Evolutionary conservation across 2,797 vertebrate species (phyloP).

Genomic region (Acipenser transmontanus): DNA sequence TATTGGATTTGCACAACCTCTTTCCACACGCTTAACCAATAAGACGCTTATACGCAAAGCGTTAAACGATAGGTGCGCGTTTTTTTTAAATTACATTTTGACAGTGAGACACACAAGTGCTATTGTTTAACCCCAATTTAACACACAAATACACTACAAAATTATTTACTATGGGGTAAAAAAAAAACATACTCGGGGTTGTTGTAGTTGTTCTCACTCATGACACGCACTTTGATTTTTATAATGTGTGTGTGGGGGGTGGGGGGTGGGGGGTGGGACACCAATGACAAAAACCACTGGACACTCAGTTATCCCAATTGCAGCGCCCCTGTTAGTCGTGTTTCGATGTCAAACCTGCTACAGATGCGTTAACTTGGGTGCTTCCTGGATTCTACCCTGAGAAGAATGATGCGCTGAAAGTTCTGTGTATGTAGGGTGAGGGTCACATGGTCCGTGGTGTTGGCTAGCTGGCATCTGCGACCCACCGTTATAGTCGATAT

Average conservation of each 20-base stretch:
- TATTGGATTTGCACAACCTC: no score
- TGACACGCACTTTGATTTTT: slow-evolving; percentile 23
- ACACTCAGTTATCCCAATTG: slow-evolving; percentile 41
- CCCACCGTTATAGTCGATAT: slow-evolving; percentile 88
- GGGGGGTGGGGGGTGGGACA: no score
- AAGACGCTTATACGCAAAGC: no score
- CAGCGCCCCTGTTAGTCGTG: slow-evolving; percentile 41
- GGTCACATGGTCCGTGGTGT: slow-evolving; percentile 88
- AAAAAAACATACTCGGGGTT: no score
- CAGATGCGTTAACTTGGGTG: slow-evolving; percentile 98
- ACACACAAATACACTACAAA: no score
- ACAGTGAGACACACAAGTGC: no score
- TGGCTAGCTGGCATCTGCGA: slow-evolving; percentile 72
- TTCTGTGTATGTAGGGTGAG: slow-evolving; percentile 85
- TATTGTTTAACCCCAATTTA: no score
- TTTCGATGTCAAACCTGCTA: slow-evolving; percentile 67
- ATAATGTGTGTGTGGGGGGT: slow-evolving; percentile 31
- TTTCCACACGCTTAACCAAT: no score
- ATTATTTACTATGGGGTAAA: no score
- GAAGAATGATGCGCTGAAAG: slow-evolving; percentile 88
- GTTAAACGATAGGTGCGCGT: no score
- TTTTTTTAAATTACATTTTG: no score
- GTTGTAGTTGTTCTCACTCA: no score
- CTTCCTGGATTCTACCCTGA: slow-evolving; percentile 99
- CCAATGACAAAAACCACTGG: slow-evolving; percentile 38